Conservation (phyloP, 1,140 invertebrate genomes). For the Cydia strobilella region DNA sequence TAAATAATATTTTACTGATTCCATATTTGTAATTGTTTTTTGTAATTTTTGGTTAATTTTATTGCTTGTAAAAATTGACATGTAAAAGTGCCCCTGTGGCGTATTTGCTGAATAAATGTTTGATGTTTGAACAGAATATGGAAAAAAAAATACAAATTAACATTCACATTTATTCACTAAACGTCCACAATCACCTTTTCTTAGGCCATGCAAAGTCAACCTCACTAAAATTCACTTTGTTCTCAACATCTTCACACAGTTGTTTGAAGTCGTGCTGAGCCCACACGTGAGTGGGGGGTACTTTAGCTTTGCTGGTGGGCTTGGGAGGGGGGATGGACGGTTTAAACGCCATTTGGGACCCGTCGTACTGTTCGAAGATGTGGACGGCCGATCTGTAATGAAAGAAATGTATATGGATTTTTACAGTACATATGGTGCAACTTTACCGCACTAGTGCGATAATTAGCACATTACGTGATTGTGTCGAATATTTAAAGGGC, state of each 20-base stretch:
- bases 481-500: no score
- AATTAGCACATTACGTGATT: no score
- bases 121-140: no score
- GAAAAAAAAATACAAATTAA: constrained; percentile 10
- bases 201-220: background rate
- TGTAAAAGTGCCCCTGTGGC: no score
- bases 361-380: constrained; percentile 82
- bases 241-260: constrained; percentile 50
- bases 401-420: background rate
- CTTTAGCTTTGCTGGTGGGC: constrained; percentile 37
- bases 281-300: constrained; percentile 51
- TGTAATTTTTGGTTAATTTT: no score
- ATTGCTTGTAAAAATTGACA: no score
- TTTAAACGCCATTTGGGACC: constrained; percentile 84
- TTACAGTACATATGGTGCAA: no score
- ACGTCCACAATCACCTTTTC: constrained; percentile 12
- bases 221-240: constrained; percentile 44
- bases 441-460: no score
- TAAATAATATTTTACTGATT: no score
- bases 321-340: constrained; percentile 82
- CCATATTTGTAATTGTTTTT: no score
- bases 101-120: no score
- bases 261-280: constrained; percentile 44
- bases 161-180: constrained; percentile 35
- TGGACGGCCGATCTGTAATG: constrained; percentile 65